These are phyloP conservation scores for Napeogenes sylphis DNA, from an alignment of 2,888 invertebrate species.

Conservation along the genomic window DNA sequence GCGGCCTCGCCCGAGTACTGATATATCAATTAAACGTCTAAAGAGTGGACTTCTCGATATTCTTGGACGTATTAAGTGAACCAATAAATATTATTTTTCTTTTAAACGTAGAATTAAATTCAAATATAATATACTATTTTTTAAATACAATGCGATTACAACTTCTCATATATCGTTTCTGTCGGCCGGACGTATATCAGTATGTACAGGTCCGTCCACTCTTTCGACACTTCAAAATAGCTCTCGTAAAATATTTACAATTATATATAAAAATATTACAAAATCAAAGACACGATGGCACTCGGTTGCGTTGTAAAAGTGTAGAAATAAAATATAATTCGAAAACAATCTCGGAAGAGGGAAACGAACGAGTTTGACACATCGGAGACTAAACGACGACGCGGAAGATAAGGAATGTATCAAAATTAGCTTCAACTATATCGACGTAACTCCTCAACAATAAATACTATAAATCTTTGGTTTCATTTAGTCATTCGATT, in stretches of 20 bases:
- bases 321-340: constrained; percentile 45
- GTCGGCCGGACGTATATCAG: constrained; percentile 63
- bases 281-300: constrained; percentile 72
- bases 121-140: constrained; percentile 45
- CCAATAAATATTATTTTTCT: constrained; percentile 38
- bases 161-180: constrained; percentile 34
- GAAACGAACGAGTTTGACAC: constrained; percentile 44
- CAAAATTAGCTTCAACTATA: constrained; percentile 68
- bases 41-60: constrained; percentile 50
- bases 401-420: constrained; percentile 57
- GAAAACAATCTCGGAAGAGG: constrained; percentile 39
- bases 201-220: constrained; percentile 52
- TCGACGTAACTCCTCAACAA: constrained; percentile 66
- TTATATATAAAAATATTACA: constrained; percentile 69
- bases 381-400: constrained; percentile 38
- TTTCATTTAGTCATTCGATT: constrained; percentile 69
- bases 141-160: constrained; percentile 42
- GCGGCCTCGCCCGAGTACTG: constrained; percentile 29
- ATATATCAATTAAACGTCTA: constrained; percentile 38
- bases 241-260: constrained; percentile 64
- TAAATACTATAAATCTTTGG: constrained; percentile 77
- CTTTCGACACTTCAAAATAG: constrained; percentile 52
- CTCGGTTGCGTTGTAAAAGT: constrained; percentile 69
- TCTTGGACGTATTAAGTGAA: constrained; percentile 57
- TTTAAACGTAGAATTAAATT: constrained; percentile 32